Percentiles rank a stretch among this genome's conserved stretches.
Conservation (phyloP, 2,113 vertebrate genomes). For the Thunnus maccoyii region DNA sequence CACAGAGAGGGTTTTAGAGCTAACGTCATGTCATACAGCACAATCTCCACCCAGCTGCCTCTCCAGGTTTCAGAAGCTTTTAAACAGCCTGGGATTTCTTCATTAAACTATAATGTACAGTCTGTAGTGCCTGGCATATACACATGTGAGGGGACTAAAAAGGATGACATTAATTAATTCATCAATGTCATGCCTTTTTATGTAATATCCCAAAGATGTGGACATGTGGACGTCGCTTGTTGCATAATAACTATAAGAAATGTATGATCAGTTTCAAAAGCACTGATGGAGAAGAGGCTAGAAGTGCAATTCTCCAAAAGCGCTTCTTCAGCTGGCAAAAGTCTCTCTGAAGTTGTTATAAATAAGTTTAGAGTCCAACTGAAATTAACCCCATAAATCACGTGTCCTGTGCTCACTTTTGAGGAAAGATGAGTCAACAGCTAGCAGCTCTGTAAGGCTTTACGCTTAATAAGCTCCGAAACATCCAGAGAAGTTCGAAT, state of each 20-base stretch:
- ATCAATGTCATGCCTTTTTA: conserved; percentile 7
- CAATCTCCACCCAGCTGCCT: conserved; percentile 37
- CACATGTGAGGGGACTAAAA: conserved; percentile 13
- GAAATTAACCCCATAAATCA: not conserved
- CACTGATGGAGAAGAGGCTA: not conserved
- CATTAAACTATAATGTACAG: conserved; percentile 62
- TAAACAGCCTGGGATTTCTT: conserved; percentile 34
- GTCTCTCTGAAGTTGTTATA: not conserved
- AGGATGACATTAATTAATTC: conserved; percentile 38
- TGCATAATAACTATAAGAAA: conserved; percentile 23
- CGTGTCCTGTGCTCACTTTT: not conserved
- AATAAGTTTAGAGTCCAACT: too few species aligned
- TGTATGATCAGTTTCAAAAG: conserved; percentile 6
- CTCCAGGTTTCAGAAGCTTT: conserved; percentile 49
- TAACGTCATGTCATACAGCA: conserved; percentile 11
- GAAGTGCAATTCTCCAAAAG: not conserved
- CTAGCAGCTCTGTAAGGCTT: too few species aligned
- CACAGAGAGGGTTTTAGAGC: conserved; percentile 42
- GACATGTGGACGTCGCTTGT: conserved; percentile 4
- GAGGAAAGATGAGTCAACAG: too few species aligned
- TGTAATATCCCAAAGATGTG: conserved; percentile 11
- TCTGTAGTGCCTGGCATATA: not conserved
- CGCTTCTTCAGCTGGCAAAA: not conserved
- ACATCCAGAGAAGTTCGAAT: too few species aligned
- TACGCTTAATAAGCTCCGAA: too few species aligned